Conservation (phyloP, 1,140 invertebrate genomes). For the Wiebesia pumilae region DNA sequence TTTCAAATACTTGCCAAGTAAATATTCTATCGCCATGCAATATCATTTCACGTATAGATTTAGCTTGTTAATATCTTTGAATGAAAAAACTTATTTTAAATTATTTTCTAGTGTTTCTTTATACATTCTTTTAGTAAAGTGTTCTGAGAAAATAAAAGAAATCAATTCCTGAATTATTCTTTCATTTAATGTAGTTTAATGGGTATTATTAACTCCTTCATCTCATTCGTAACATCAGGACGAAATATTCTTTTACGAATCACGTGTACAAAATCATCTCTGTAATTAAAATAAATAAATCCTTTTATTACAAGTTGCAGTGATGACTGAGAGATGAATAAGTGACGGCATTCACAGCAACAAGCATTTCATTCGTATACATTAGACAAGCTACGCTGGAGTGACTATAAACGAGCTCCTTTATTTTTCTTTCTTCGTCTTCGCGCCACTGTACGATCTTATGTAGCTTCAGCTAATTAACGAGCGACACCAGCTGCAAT, state of each 20-base stretch:
- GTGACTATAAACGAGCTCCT: not conserved
- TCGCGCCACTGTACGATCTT: not conserved
- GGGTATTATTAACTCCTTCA: not conserved
- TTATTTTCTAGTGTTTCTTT: too few relatives aligned
- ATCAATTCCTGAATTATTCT: not conserved
- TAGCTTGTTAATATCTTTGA: too few relatives aligned
- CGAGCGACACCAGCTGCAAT: not conserved
- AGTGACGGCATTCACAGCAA: not conserved
- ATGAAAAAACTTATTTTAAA: too few relatives aligned
- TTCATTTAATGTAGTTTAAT: not conserved
- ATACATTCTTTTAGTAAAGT: not conserved
- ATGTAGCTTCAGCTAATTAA: conserved; percentile 5
- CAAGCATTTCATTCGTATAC: not conserved
- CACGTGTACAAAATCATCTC: not conserved
- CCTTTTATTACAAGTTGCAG: not conserved
- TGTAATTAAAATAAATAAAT: conserved; percentile 21
- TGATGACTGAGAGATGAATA: not conserved
- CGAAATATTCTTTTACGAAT: not conserved
- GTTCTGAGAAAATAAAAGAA: not conserved
- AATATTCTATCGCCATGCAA: too few relatives aligned
- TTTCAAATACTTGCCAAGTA: too few relatives aligned
- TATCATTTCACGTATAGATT: too few relatives aligned
- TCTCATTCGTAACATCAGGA: not conserved
- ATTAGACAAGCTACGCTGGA: not conserved
- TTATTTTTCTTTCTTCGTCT: not conserved